Conservation (phyloP, 1,140 invertebrate genomes). For the Rhopalosiphum padi region DNA sequence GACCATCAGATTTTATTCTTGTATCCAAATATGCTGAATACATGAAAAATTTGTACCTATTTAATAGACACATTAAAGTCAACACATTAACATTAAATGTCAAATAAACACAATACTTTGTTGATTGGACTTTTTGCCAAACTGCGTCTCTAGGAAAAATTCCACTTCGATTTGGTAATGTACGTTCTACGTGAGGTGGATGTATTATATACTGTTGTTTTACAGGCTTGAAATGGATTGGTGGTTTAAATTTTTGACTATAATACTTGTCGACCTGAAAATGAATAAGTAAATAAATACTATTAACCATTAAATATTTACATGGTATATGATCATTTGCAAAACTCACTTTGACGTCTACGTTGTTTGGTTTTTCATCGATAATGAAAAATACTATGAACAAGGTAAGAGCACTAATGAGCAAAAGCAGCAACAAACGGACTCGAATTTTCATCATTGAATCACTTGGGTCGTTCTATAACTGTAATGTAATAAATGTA, state of each 20-base stretch:
- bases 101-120: slow-evolving; percentile 62
- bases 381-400: neutral
- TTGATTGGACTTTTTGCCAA: slow-evolving; percentile 70
- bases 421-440: slow-evolving; percentile 22
- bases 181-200: slow-evolving; percentile 35
- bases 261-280: slow-evolving; percentile 7
- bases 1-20: slow-evolving; percentile 67
- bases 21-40: slow-evolving; percentile 89
- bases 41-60: slow-evolving; percentile 87
- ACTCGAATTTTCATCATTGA: slow-evolving; percentile 46
- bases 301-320: neutral
- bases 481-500: neutral
- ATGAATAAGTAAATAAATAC: neutral
- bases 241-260: slow-evolving; percentile 1
- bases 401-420: neutral
- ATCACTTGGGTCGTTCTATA: neutral
- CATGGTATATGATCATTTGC: neutral
- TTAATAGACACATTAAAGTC: slow-evolving; percentile 46
- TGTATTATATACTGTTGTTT: slow-evolving; percentile 48
- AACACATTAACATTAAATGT: neutral
- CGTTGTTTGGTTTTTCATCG: neutral
- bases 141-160: slow-evolving; percentile 65
- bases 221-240: neutral
- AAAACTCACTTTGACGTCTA: neutral
- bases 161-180: slow-evolving; percentile 65